Evolutionary conservation across 2,113 vertebrate species (phyloP).

Genomic region (Verasper variegatus): DNA sequence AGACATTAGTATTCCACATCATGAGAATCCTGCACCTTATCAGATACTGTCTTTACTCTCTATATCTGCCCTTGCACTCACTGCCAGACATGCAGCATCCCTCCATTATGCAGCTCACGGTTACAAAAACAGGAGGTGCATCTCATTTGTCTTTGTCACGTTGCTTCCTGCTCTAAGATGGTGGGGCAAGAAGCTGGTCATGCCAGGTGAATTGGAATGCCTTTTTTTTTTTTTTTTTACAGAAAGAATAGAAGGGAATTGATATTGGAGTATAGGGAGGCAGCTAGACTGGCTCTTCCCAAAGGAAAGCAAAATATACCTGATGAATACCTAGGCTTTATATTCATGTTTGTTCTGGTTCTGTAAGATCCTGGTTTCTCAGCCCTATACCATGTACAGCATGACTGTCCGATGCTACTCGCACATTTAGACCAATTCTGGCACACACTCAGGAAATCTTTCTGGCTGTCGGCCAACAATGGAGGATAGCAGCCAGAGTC

Average conservation of each 20-base stretch:
- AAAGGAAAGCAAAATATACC: too few species aligned
- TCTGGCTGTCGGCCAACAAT: not conserved
- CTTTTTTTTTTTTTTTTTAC: not conserved
- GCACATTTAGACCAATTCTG: not conserved
- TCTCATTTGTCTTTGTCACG: slow-evolving; percentile 18
- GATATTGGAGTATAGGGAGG: too few species aligned
- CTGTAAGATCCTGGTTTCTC: not conserved
- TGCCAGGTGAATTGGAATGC: not conserved
- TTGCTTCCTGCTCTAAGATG: not conserved
- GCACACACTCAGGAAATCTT: not conserved
- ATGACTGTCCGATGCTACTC: not conserved
- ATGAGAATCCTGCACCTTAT: not conserved
- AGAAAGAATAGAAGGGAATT: too few species aligned
- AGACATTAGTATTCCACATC: not conserved
- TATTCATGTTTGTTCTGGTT: not conserved
- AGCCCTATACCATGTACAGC: not conserved
- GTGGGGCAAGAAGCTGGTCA: not conserved
- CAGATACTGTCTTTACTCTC: not conserved
- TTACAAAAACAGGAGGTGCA: not conserved
- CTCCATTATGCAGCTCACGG: not conserved
- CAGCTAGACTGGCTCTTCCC: too few species aligned
- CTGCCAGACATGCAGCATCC: not conserved
- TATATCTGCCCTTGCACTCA: not conserved
- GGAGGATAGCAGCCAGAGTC: not conserved
- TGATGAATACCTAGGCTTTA: not conserved